Percentiles rank a stretch among this genome's conserved stretches.
Conservation (phyloP, 2,113 vertebrate species). For the Phasianus colchicus region DNA sequence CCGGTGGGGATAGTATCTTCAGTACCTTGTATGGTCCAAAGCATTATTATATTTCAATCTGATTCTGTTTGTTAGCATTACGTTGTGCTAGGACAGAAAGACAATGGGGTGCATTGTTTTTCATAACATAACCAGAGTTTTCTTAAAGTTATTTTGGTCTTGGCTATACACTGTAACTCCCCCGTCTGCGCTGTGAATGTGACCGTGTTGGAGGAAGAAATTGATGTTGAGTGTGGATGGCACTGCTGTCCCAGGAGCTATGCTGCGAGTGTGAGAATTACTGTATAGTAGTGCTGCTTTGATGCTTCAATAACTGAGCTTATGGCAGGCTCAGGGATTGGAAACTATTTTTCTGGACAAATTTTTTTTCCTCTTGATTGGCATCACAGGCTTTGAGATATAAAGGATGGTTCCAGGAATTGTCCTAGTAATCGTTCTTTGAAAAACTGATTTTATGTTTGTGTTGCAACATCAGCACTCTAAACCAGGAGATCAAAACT, state of each 20-base stretch:
- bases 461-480: background rate
- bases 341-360: background rate
- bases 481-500: background rate
- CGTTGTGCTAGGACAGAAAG: background rate
- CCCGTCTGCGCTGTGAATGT: background rate
- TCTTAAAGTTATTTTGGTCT: slow-evolving; percentile 17
- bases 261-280: background rate
- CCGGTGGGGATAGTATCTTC: slow-evolving; percentile 41
- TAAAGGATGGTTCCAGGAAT: slow-evolving; percentile 33
- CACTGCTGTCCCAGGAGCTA: background rate
- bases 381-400: slow-evolving; percentile 17
- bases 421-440: slow-evolving; percentile 17
- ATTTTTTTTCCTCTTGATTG: background rate
- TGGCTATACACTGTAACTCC: background rate
- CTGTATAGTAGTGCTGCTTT: background rate
- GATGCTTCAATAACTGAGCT: background rate
- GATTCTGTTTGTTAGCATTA: slow-evolving; percentile 19
- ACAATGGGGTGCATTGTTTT: slow-evolving; percentile 3
- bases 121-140: background rate
- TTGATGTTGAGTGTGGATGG: background rate
- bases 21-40: background rate
- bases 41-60: background rate
- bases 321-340: background rate
- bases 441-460: background rate
- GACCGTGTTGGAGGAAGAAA: background rate